Evolutionary conservation across 2,797 vertebrate genomes (phyloP), one percentile per base, ranked within the genome.

Genomic region (Ctenochaetus hawaiiensis): DNA sequence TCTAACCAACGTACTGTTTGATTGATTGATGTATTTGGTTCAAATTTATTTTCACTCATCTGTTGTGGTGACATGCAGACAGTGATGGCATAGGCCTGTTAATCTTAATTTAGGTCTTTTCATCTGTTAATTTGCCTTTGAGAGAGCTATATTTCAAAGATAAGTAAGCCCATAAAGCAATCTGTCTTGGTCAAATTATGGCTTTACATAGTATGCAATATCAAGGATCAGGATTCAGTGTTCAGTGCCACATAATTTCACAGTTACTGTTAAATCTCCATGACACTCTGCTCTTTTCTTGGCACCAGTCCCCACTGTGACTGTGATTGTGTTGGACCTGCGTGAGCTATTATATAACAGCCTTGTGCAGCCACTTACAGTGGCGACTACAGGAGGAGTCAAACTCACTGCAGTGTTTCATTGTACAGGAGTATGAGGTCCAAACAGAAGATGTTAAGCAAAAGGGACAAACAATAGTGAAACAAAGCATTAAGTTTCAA

Each of bases 301-400:
- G 74, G 74, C 83, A 67, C 51, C 79, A 45, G 41, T 75, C 63
- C 51, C 37, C 22, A 34, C 30, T 34, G 30, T 34, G 30, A 20
- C 68, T 62, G 67, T 80, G 74, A 61, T 74, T 70, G 69, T 67
- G 60, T 80, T 51, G 68, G 49, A 80, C 72, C 34, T 77, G 63
- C 7, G 12, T 68, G 45, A 44, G 48, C 74, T 0, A 5, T 87
- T 90, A 89, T 74, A 59, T 86, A 84, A 84, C 65, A 74, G 62
- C 49, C 54, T 72, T 39, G 26, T 77, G 59, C 48, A 75, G 67
- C 48, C 82, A 45, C 52, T 20, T 61, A 68, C 74, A 72, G 3
- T 52, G 75, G 30, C 51, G 51, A 65, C 71, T 62, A 26, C 26
- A 67, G 57, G 47, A 65, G 43, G 13, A 78, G 10, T 47, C 65